These are phyloP conservation scores for Nansenia antarctica DNA, from an alignment of 2,113 vertebrate species.

Conservation along the genomic window DNA sequence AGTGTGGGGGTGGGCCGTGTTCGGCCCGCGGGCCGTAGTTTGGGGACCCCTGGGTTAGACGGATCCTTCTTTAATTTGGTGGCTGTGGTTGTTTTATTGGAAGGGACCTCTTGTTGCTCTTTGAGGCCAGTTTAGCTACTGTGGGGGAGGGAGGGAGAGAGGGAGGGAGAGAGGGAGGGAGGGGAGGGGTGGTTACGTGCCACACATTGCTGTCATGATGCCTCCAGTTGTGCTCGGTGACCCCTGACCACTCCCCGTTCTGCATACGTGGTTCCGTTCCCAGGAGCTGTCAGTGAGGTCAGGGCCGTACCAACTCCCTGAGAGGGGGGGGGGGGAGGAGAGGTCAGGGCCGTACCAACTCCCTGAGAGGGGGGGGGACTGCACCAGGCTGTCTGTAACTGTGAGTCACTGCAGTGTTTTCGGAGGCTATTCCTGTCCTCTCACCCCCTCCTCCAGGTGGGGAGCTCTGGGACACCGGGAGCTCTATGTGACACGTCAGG, in stretches of 20 bases:
- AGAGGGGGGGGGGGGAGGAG: too few species aligned
- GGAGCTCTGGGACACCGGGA: constrained; percentile 16
- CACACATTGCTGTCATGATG: constrained; percentile 53
- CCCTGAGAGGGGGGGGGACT: background rate
- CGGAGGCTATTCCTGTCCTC: too few species aligned
- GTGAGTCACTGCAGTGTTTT: too few species aligned
- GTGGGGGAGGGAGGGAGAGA: background rate
- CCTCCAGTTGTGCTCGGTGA: constrained; percentile 48
- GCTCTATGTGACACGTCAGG: constrained; percentile 43
- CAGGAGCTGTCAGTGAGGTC: constrained; percentile 23
- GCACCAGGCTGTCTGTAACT: too few species aligned
- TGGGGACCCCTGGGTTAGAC: constrained; percentile 61
- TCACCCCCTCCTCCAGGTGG: constrained; percentile 1
- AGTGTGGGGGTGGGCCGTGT: constrained; percentile 4
- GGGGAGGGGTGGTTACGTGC: constrained; percentile 29
- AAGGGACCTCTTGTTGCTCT: constrained; percentile 50
- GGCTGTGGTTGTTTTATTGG: constrained; percentile 56
- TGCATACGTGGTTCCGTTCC: constrained; percentile 2
- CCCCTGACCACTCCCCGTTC: constrained; percentile 47
- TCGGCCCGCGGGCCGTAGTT: too few species aligned
- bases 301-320: background rate
- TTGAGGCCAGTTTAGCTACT: constrained; percentile 30
- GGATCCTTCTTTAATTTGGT: constrained; percentile 60
- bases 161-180: constrained; percentile 27
- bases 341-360: background rate